These are phyloP conservation scores for Danionella cerebrum DNA, from an alignment of 2,113 vertebrate genomes.

Conservation along the genomic window DNA sequence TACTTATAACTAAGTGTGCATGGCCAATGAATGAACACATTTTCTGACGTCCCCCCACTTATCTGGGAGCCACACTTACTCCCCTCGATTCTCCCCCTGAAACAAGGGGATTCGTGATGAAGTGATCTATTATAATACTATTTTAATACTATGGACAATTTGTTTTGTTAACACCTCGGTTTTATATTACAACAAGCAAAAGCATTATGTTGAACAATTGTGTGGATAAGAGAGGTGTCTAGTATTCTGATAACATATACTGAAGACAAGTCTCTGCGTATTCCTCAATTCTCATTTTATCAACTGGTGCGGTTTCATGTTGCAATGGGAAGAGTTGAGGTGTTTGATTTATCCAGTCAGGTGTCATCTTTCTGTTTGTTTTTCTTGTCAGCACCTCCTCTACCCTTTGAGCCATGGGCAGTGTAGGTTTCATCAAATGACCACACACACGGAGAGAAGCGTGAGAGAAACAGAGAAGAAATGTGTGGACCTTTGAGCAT, in stretches of 20 bases:
- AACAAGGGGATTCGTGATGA: no score
- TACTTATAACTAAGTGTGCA: no score
- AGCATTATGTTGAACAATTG: no score
- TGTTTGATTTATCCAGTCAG: slow-evolving; percentile 36
- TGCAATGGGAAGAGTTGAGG: slow-evolving; percentile 13
- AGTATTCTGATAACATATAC: neutral
- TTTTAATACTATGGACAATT: no score
- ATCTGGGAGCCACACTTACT: no score
- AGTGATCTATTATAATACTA: no score
- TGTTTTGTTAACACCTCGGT: no score
- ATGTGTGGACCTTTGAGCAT: neutral
- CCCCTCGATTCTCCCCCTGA: no score
- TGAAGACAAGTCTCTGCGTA: slow-evolving; percentile 32
- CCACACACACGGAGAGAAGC: neutral
- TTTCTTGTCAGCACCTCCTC: neutral
- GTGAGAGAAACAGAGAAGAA: neutral
- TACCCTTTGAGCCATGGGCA: neutral
- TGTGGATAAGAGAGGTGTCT: neutral
- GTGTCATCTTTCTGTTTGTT: slow-evolving; percentile 16
- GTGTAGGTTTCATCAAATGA: slow-evolving; percentile 19
- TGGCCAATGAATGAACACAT: no score
- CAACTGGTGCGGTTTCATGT: slow-evolving; percentile 35
- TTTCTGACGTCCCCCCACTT: no score
- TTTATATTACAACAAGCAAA: no score
- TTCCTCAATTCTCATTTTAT: slow-evolving; percentile 25